Percentiles rank a stretch among this genome's conserved stretches.
phyloP scores from a whole-genome alignment of 2,113 vertebrate species.

The Struthio camelus region DNA sequence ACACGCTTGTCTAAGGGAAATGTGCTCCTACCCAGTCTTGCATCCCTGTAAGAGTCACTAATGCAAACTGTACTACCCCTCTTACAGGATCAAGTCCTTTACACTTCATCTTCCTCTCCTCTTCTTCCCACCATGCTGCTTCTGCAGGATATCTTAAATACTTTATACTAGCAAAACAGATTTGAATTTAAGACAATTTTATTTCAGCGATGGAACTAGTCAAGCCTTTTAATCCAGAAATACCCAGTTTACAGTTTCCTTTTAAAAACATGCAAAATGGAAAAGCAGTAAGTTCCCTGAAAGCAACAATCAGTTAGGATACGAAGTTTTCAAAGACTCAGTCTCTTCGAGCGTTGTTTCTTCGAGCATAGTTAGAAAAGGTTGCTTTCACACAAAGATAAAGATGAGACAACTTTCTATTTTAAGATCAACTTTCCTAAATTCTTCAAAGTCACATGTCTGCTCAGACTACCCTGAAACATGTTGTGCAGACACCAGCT shows the following conservation, averaged over 20 bases:
- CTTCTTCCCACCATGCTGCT: background rate
- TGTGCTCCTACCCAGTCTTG: background rate
- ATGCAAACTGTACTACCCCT: background rate
- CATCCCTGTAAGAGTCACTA: background rate
- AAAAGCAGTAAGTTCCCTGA: background rate
- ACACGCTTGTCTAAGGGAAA: conserved; percentile 34
- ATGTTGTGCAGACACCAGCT: background rate
- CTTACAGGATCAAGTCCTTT: background rate
- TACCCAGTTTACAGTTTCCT: background rate
- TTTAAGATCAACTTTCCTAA: background rate
- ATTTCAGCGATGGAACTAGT: background rate
- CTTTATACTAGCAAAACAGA: background rate
- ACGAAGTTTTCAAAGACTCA: background rate
- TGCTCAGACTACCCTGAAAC: background rate
- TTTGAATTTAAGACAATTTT: background rate
- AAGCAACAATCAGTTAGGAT: background rate
- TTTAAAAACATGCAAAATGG: background rate
- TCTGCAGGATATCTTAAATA: background rate
- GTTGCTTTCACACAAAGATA: background rate
- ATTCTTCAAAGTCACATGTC: background rate
- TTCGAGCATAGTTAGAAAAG: background rate
- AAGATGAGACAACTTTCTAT: background rate
- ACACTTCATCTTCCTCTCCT: background rate
- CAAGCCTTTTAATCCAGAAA: background rate
- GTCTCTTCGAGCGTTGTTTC: background rate